Base-by-base conservation (phyloP, 2,888 invertebrate species). In the Proisotoma minuta region DNA sequence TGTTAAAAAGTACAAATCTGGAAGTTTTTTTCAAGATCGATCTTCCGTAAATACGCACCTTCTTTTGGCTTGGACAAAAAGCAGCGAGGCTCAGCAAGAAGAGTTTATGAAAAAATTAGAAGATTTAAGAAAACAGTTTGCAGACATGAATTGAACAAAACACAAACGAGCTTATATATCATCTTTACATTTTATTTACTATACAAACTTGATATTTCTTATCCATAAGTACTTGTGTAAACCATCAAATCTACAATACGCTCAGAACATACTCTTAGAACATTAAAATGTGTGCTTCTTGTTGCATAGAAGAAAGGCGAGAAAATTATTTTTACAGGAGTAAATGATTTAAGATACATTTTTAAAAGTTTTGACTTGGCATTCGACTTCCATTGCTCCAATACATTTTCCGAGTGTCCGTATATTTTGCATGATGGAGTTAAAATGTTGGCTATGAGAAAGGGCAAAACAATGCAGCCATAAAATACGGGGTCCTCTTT, bases 21-120 rank as follows among this genome's bases (percentile, higher is more conserved):
- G 80, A n/a, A 70, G 75, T 10, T 80, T 80, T 71, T 80, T 77
- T 70, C 79, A 79, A 75, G 78, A 81, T 73, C 76, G 81, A 22
- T 65, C 69, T 34, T 71, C 77, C 34, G 79, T 77, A 0, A 57
- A 78, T 2, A 77, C 75, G 3, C 79, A 81, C 68, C 69, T 81
- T n/a, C 80, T 80, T 1, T 69, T 80, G 34, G 78, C 80, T 2
- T 79, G 78, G 77, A 79, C 79, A 3, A 75, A 78, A 2, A 74
- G 75, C 8, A 20, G 52, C 8, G 65, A 72, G 20, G 73, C 75
- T 51, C 78, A 80, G 34, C 76, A 78, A 29, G 72, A 75, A 34
- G 65, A 74, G 18, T 73, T 80, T n/a, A 78, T 79, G 77, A 65
- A 73, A 2, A 74, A 70, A 27, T 69, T 79, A n/a, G 76, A 76